Evolutionary conservation across 2,888 invertebrate genomes (phyloP), one percentile per base, ranked within the genome.

Genomic region (Acronicta aceris): DNA sequence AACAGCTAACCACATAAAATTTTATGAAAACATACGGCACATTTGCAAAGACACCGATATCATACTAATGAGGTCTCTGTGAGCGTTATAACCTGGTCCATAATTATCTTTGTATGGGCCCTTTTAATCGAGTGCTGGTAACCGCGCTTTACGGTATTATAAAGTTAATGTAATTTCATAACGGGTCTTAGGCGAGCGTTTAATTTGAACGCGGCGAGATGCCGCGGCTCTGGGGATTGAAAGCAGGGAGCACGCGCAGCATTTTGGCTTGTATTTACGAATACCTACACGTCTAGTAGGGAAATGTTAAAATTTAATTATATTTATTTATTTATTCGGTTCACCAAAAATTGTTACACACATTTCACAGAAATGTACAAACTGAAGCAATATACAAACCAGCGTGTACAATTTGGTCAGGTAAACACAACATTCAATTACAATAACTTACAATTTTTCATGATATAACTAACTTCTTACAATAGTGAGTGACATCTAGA

Each of bases 31-130:
- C 42, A 42, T 64, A 55, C 54, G 54, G 56, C 60, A 59, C 61
- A 66, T 64, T 61, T 60, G 45, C 60, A 60, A 65, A 71, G 67
- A 61, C 74, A 61, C 55, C 63, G 59, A 65, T 79, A 78, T 74
- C 65, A 75, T 72, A 69, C 60, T 77, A 81, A 82, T 76, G 75
- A 74, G 79, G 68, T 65, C 55, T 46, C 60, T 60, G 71, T 65
- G 54, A 74, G 59, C 78, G 78, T 81, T 85, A 82, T 78, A 81
- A 79, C 81, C 80, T 77, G 78, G 74, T 59, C 76, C 82, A 85
- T 85, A 89, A 89, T 90, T 86, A 87, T 87, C 85, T 84, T 84
- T 82, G 82, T 85, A 87, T 82, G 85, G 80, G 80, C 78, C 83
- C 82, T 84, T 88, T 87, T 88, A 89, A 89, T 87, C 85, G 87